Percentiles rank a stretch among this genome's conserved stretches.
These are phyloP conservation scores for Invenusta paracnida DNA, from an alignment of 2,888 invertebrate species.

Conservation along the genomic window DNA sequence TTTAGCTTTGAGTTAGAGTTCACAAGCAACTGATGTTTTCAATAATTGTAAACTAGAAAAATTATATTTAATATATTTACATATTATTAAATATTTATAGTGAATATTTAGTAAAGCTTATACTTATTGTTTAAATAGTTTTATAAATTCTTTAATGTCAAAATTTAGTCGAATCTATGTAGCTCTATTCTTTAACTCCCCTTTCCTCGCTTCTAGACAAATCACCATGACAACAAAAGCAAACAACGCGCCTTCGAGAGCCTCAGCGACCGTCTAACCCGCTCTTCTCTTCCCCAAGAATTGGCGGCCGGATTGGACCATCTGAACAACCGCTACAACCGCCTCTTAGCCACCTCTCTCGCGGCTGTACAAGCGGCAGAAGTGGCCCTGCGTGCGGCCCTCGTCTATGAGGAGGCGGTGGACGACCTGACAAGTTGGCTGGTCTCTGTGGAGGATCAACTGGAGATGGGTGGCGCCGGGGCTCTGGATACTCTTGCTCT, in stretches of 20 bases:
- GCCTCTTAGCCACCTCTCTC: neutral
- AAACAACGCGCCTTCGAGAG: neutral
- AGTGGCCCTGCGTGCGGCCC: neutral
- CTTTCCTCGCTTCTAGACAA: neutral
- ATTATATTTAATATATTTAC: too few relatives aligned
- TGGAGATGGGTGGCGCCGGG: neutral
- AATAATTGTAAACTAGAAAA: too few relatives aligned
- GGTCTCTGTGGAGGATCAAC: neutral
- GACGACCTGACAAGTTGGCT: neutral
- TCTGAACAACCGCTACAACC: neutral
- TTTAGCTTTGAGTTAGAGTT: too few relatives aligned
- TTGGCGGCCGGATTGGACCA: neutral
- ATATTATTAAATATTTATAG: too few relatives aligned
- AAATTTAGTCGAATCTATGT: too few relatives aligned
- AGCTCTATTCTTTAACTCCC: too few relatives aligned
- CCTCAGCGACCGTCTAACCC: too few relatives aligned
- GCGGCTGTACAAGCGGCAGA: neutral
- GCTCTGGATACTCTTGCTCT: neutral
- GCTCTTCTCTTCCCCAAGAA: too few relatives aligned
- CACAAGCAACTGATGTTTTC: too few relatives aligned
- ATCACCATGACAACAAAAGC: neutral
- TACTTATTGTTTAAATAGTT: neutral
- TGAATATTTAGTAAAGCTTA: too few relatives aligned
- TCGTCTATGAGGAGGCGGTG: neutral
- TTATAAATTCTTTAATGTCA: neutral